A percentile compares a stretch with the other conserved stretches of the same genome.
phyloP scores from a whole-genome alignment of 35 echinoderm and acorn worm genomes.

The Apostichopus californicus region DNA sequence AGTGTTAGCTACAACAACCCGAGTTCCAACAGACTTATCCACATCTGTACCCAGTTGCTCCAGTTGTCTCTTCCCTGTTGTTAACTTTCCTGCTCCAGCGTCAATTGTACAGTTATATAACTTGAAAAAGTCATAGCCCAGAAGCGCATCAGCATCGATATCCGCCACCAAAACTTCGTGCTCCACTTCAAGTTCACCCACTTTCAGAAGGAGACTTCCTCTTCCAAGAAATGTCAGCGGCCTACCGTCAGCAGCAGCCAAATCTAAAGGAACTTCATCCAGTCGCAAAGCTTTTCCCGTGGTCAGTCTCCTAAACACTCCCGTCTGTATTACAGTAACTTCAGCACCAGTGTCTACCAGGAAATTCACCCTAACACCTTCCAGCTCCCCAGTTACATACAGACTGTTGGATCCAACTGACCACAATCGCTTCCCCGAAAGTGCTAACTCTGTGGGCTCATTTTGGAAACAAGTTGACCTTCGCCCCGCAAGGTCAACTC shows the following conservation, averaged over 20 bases:
- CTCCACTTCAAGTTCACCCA: neutral
- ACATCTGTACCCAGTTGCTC: neutral
- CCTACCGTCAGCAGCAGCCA: constrained; percentile 3
- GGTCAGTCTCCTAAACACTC: neutral
- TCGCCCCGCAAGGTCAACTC: neutral
- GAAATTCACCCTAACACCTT: constrained; percentile 9
- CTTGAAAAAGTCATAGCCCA: constrained; percentile 22
- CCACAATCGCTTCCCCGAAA: neutral
- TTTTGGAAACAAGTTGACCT: neutral
- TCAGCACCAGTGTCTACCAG: too few species aligned
- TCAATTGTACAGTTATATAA: constrained; percentile 16
- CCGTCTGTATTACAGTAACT: constrained; percentile 14
- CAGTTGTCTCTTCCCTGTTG: neutral
- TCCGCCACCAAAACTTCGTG: constrained; percentile 21
- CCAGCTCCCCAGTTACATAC: neutral
- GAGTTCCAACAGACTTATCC: neutral
- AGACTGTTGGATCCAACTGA: constrained; percentile 7
- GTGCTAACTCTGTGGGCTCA: neutral
- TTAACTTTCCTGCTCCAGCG: neutral
- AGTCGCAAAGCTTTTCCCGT: too few species aligned
- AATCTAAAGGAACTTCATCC: neutral
- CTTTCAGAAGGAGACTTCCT: neutral
- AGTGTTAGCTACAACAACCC: neutral
- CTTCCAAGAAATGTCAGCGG: constrained; percentile 17
- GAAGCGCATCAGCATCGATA: constrained; percentile 9